These are phyloP conservation scores for Drosophila novamexicana DNA, from an alignment of 1,140 invertebrate species.

Conservation along the genomic window DNA sequence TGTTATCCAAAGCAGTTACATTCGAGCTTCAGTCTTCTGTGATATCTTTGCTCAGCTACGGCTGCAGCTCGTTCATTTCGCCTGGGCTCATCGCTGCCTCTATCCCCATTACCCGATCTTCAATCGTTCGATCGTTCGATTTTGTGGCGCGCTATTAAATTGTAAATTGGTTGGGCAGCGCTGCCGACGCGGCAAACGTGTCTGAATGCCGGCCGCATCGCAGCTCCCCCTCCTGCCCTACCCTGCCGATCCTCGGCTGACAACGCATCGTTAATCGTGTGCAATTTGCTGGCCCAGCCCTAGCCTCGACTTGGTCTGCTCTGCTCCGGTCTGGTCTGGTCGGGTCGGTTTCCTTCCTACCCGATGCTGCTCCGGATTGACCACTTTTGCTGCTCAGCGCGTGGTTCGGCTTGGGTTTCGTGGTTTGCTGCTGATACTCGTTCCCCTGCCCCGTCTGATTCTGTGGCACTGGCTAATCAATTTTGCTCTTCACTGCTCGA, in stretches of 20 bases:
- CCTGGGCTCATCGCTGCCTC: constrained; percentile 16
- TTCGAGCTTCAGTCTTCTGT: background rate
- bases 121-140: constrained; percentile 66
- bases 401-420: constrained; percentile 50
- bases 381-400: constrained; percentile 48
- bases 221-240: background rate
- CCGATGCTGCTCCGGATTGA: constrained; percentile 18
- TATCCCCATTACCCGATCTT: constrained; percentile 30
- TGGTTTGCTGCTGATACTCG: constrained; percentile 52
- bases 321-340: constrained; percentile 24
- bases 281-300: constrained; percentile 69
- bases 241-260: background rate
- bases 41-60: constrained; percentile 8
- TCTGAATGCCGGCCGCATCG: constrained; percentile 77
- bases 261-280: constrained; percentile 68
- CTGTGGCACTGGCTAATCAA: constrained; percentile 60
- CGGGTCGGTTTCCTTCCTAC: constrained; percentile 9
- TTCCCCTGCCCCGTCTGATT: constrained; percentile 11
- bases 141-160: constrained; percentile 80
- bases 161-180: constrained; percentile 77
- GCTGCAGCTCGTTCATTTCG: constrained; percentile 22
- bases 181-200: constrained; percentile 72
- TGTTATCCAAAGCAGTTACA: constrained; percentile 12
- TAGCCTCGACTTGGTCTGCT: constrained; percentile 1
- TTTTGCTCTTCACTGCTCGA: constrained; percentile 46